Base-by-base conservation (phyloP, 2,888 invertebrate species). In the Pachycephus smyrnensis region DNA sequence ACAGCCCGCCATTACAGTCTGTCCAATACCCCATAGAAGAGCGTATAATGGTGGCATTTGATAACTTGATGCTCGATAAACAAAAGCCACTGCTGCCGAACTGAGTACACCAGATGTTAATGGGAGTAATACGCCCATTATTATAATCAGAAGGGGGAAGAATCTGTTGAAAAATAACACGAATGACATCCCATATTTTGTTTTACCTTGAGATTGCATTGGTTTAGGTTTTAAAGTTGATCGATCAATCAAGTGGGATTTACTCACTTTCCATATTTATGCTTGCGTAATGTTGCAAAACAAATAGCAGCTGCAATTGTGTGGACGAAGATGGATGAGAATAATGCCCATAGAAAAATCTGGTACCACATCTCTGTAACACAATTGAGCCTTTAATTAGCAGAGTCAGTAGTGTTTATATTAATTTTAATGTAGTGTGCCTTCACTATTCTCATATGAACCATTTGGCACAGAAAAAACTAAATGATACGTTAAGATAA, bases 331-430 rank as follows among this genome's bases (percentile, higher is more conserved):
- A 98, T 94, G 76, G 98, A 98, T 23, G 98, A 98, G 91, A 98
- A 97, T 89, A 98, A 93, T 80, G 97, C 97, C 98, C 98, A 98
- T 88, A 98, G 93, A 93, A 98, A 98, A 91, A 98, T 96, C 90
- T 98, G 97, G 92, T 98, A 98, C 98, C 98, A 98, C 96, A 98
- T 98, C 92, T 98, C 98, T 93, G 95, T 93, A 93, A 96, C 55
- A 23, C 9, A 23, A 55, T 55, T 55, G 23, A 55, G 23, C 23
- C 9, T 55, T 23, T 55, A 23, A 23, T 55, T 55, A 23, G 23
- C 23, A 23, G 23, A 55, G 55, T 23, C 15, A 9, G 23, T 55
- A 55, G 2, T 9, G 23, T 9, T 55, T 23, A 55, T 23, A 23
- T 9, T 55, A 55, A 55, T 55, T 55, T 23, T 55, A 55, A 55